Evolutionary conservation across 2,888 invertebrate genomes (phyloP).

Genomic region (Germaria angustata): DNA sequence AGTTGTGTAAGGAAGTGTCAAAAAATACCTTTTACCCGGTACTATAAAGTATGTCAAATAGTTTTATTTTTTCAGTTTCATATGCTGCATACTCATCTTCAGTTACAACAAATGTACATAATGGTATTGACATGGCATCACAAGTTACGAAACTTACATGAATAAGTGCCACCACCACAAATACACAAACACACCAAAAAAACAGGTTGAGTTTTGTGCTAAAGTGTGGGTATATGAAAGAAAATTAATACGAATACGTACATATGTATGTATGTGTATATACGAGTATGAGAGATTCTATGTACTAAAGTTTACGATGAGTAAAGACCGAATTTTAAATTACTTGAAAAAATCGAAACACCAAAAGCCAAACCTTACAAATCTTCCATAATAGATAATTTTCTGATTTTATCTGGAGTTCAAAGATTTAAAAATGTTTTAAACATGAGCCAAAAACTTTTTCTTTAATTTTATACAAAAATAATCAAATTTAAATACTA

Average conservation of each 20-base stretch:
- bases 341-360: slow-evolving; percentile 12
- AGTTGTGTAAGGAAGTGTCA: background rate
- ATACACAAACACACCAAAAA: background rate
- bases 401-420: background rate
- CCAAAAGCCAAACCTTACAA: slow-evolving; percentile 39
- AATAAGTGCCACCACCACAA: slow-evolving; percentile 29
- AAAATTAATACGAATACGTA: no score
- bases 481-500: no score
- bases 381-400: slow-evolving; percentile 22
- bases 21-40: background rate
- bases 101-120: slow-evolving; percentile 42
- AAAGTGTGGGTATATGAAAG: background rate
- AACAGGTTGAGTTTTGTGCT: background rate
- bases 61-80: background rate
- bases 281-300: background rate
- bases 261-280: background rate
- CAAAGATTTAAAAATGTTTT: slow-evolving; percentile 28
- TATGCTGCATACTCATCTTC: slow-evolving; percentile 7
- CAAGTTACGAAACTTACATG: slow-evolving; percentile 57
- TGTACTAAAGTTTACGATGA: slow-evolving; percentile 1
- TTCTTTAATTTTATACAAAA: no score
- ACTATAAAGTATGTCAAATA: background rate
- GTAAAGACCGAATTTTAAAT: slow-evolving; percentile 51
- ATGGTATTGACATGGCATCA: slow-evolving; percentile 53
- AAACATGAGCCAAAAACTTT: no score